Conservation (phyloP, 2,797 vertebrate genomes). For the Fistularia tabacaria region DNA sequence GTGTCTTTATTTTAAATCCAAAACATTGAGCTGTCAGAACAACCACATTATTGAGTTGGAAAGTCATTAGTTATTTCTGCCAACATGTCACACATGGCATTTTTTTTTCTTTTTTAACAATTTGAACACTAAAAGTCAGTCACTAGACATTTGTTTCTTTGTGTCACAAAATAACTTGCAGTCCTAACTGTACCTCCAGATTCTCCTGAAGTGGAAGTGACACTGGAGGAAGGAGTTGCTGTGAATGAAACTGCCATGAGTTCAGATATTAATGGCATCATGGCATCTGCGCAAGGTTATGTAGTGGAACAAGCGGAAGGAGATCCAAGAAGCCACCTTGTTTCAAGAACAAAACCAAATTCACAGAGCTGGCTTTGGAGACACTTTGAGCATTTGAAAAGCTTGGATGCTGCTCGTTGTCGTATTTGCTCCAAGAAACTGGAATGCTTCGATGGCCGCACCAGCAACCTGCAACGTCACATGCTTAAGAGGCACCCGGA, state of each 20-base stretch:
- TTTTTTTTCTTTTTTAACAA: background rate
- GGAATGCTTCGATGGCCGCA: conserved; percentile 41
- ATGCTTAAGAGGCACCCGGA: conserved; percentile 68
- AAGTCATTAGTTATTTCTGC: too few species aligned
- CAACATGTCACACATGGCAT: too few species aligned
- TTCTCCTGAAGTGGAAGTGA: conserved; percentile 53
- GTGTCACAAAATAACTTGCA: background rate
- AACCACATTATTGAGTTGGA: too few species aligned
- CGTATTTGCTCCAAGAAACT: conserved; percentile 67
- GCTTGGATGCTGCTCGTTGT: conserved; percentile 58
- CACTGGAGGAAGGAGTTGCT: conserved; percentile 53
- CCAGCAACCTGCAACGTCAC: conserved; percentile 69
- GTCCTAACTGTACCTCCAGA: background rate
- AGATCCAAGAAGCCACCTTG: background rate
- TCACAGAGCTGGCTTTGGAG: conserved; percentile 69
- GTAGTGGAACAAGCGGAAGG: background rate
- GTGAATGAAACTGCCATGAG: conserved; percentile 40
- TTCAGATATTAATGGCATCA: conserved; percentile 2
- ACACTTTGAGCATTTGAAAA: conserved; percentile 58
- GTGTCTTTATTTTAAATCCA: too few species aligned
- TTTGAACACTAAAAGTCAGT: background rate
- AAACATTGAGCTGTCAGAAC: too few species aligned
- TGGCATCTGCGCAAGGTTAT: conserved; percentile 1
- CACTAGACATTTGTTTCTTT: background rate
- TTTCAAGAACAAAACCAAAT: background rate